Base-by-base conservation (phyloP, 2,888 invertebrate species). In the Amphimallon solstitiale region DNA sequence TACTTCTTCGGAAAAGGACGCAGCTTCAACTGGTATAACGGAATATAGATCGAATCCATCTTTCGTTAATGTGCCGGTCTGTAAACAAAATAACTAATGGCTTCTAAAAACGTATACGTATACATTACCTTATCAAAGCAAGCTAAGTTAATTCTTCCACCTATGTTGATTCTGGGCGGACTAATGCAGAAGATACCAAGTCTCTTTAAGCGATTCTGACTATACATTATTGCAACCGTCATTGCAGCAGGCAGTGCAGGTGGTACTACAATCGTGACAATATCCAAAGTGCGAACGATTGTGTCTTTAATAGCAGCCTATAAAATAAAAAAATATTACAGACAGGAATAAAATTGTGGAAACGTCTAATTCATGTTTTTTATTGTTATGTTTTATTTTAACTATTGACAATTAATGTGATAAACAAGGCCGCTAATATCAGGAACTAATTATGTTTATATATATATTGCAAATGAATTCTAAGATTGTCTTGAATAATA, bases 211-310 rank as follows among this genome's bases (percentile, higher is more conserved):
- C 93, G 85, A 59, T 86, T 86, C 79, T 92, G 92, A 68, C 93
- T 92, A 82, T 91, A 91, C 21, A 92, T 87, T 60, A 90, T 92
- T 64, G 93, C 93, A 15, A 92, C 90, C 0, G 93, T 92, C 91
- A 94, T 92, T 29, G 93, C 93, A 61, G 92, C 95, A 4, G 97
- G 97, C 45, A 97, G 82, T 7, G 96, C 95, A 2, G 97, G 96
- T 0, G 97, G 96, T 15, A 97, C 93, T 6, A 95, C 94, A 72
- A 97, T 95, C 0, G 97, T 97, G 71, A 97, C 90, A 63, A 97
- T 91, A 79, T 97, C 97, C 71, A 97, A 83, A 1, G 93, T 91
- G 54, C 95, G 89, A 38, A 95, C 83, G 2, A 92, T 82, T 73
- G 94, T 90, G 64, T 87, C 87, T 71, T 85, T 84, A 35, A 86